Evolutionary conservation across 2,888 invertebrate genomes (phyloP), one percentile per base, ranked within the genome.

Genomic region (Limnephilus marmoratus): DNA sequence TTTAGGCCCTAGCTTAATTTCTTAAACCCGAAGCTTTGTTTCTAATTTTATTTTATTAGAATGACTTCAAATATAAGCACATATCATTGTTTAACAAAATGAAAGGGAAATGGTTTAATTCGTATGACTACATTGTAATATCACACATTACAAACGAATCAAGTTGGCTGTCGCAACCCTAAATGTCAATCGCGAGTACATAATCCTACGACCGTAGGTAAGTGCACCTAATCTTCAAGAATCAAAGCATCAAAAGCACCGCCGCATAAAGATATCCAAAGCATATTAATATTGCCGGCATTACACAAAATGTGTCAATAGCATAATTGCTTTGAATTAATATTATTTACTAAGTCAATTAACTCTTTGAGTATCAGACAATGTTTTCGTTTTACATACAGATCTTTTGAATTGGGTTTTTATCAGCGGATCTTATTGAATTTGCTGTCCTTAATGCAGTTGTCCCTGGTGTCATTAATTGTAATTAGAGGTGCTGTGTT

Each of bases 171-270:
- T 68, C 24, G 68, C 68, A 68, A 68, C 68, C 68, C 68, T 68
- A 68, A 68, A 68, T 68, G 68, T 24, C 68, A 68, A 68, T 68
- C n/a, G 24, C 68, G 24, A 68, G 24, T 24, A 68, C 68, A 24
- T 68, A 68, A 24, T 68, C 68, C 68, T 68, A 68, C 68, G 68
- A 68, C 68, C n/a, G 24, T 68, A 68, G 68, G 24, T 68, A 68
- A 68, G 68, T 68, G 68, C 68, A 68, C 68, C 68, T 68, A 68
- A 68, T 68, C 68, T 68, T 68, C 24, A 11, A 9, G 68, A 24
- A n/a, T 68, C 24, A 68, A 83, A 37, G 37, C 83, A 18, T 83
- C 83, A 83, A 83, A 83, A 24, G 83, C 34, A 34, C 83, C 83
- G 83, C 83, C 37, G 41, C 24, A 41, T n/a, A 37, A 24, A 37